phyloP scores from a whole-genome alignment of 2,113 vertebrate species.

The Budorcas taxicolor region DNA sequence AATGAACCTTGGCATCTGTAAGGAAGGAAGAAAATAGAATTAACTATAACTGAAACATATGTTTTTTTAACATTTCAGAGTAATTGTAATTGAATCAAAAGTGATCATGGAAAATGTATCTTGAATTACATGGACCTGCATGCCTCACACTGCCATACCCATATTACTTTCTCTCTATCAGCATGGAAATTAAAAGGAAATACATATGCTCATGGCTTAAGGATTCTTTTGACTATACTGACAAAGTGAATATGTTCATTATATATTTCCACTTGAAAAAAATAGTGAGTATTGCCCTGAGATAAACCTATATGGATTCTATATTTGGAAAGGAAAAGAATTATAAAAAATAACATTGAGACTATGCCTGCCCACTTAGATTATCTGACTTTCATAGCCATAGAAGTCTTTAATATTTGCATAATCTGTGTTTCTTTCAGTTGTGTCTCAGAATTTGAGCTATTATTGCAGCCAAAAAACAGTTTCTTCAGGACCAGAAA shows the following conservation, averaged over 20 bases:
- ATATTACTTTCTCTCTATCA: not conserved
- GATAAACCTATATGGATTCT: not conserved
- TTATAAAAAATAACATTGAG: not conserved
- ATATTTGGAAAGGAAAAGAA: not conserved
- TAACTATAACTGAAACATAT: not conserved
- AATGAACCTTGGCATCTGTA: not conserved
- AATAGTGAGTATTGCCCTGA: not conserved
- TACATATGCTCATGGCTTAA: not conserved
- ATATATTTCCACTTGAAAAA: not conserved
- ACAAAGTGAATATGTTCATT: not conserved
- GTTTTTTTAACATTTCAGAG: not conserved
- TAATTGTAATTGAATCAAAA: not conserved
- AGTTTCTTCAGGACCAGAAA: not conserved
- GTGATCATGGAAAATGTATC: not conserved
- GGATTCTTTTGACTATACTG: not conserved
- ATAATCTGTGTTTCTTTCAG: not conserved
- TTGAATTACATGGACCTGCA: not conserved
- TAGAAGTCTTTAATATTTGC: not conserved
- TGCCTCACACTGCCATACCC: not conserved
- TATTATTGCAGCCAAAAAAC: not conserved
- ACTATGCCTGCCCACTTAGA: not conserved
- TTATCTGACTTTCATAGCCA: not conserved
- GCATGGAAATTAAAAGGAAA: not conserved
- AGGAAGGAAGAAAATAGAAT: not conserved
- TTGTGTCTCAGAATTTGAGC: not conserved